Conservation (phyloP, 2,113 vertebrate genomes). For the Bombycilla garrulus region DNA sequence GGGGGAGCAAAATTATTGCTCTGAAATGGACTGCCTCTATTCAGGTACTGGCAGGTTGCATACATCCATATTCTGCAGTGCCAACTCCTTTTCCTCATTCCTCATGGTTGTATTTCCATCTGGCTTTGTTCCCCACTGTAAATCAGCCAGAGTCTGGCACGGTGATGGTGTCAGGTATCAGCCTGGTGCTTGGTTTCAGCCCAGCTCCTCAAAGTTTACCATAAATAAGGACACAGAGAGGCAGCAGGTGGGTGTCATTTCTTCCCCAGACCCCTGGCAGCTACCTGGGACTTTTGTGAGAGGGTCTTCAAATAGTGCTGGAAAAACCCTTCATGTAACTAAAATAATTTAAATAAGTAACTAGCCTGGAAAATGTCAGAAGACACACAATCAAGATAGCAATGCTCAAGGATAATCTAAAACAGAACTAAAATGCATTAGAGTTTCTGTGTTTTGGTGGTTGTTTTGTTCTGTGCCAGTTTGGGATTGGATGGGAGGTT, state of each 20-base stretch:
- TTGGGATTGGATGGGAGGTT: background rate
- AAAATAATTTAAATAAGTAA: background rate
- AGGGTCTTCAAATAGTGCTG: background rate
- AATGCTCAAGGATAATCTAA: background rate
- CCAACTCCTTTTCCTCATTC: background rate
- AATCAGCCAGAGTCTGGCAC: background rate
- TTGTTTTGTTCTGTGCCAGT: background rate
- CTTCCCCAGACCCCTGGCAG: background rate
- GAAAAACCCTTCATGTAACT: background rate
- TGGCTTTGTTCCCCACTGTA: background rate
- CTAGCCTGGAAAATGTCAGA: background rate
- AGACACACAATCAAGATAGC: background rate
- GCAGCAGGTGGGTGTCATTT: background rate
- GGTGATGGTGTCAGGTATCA: background rate
- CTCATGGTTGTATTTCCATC: background rate
- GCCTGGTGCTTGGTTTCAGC: background rate
- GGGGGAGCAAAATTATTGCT: background rate
- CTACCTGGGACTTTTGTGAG: background rate
- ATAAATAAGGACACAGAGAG: constrained; percentile 1
- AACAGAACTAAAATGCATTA: background rate
- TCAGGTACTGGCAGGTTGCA: background rate
- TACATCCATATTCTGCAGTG: background rate
- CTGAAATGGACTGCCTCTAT: background rate
- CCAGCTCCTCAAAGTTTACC: background rate
- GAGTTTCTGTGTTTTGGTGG: background rate